phyloP scores from a whole-genome alignment of 30 jellyfish, hydroid and myxozoan genomes.

The Aurelia aurita complex sp. Pacific region DNA sequence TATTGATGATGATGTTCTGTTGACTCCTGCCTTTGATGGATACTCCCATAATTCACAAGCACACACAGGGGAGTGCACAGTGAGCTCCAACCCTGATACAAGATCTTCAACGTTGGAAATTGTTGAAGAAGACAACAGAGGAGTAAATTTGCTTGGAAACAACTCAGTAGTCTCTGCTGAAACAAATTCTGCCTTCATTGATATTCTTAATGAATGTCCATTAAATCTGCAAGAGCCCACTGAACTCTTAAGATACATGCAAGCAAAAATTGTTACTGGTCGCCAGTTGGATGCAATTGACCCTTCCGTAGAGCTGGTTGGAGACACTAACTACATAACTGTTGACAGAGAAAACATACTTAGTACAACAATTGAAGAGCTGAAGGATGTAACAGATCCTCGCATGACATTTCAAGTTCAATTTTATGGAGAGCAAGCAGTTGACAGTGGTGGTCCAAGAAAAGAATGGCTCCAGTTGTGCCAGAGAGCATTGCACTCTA shows the following conservation, averaged over 20 bases:
- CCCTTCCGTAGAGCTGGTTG: constrained; percentile 23
- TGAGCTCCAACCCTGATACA: neutral
- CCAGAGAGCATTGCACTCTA: constrained; percentile 20
- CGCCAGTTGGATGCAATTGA: constrained; percentile 30
- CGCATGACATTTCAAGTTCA: constrained; percentile 45
- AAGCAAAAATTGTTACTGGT: constrained; percentile 31
- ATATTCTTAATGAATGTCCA: constrained; percentile 1
- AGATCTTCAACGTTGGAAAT: neutral
- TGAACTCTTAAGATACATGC: constrained; percentile 39
- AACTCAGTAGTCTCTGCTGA: neutral
- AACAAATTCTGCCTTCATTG: neutral
- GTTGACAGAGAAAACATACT: constrained; percentile 43
- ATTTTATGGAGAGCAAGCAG: constrained; percentile 55
- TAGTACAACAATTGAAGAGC: constrained; percentile 44
- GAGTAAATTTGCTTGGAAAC: too few species aligned
- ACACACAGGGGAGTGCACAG: constrained; percentile 1
- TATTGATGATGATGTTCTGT: constrained; percentile 16
- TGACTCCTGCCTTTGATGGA: neutral
- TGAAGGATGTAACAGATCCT: constrained; percentile 19
- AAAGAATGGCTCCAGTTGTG: constrained; percentile 55
- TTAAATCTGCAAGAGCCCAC: constrained; percentile 23
- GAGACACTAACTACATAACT: constrained; percentile 43
- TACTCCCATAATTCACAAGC: neutral
- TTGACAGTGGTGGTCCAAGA: constrained; percentile 59
- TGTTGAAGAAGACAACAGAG: too few species aligned